These are phyloP conservation scores for Menura novaehollandiae DNA, from an alignment of 2,113 vertebrate species.

Conservation along the genomic window DNA sequence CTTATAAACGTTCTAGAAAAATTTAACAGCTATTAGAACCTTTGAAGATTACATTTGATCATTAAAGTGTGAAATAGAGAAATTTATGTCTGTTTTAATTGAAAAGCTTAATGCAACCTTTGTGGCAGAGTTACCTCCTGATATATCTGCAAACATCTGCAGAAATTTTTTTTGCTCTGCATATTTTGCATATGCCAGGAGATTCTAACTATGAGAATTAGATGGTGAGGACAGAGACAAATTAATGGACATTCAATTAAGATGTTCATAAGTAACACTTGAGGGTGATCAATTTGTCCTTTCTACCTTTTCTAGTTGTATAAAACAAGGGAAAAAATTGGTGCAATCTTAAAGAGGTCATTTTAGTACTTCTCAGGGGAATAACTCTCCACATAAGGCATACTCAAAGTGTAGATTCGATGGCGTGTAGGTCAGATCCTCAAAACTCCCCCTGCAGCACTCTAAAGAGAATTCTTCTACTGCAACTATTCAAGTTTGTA, in stretches of 20 bases:
- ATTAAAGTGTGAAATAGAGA: conserved; percentile 21
- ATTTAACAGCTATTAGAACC: background rate
- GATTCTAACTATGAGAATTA: background rate
- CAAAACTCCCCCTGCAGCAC: background rate
- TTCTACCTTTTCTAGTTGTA: background rate
- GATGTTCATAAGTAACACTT: background rate
- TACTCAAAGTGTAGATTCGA: background rate
- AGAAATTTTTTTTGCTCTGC: background rate
- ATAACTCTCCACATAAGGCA: background rate
- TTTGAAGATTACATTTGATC: background rate
- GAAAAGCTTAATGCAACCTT: conserved; percentile 13
- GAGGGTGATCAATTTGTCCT: background rate
- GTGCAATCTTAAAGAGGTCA: background rate
- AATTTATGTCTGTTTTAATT: conserved; percentile 21
- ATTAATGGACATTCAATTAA: background rate
- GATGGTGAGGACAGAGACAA: background rate
- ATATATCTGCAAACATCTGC: background rate
- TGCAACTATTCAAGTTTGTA: background rate
- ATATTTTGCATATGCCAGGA: background rate
- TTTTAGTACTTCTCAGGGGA: background rate
- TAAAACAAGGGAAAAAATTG: background rate
- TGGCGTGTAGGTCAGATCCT: background rate
- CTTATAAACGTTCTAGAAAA: background rate
- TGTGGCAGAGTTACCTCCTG: background rate
- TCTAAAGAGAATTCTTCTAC: background rate